Base-by-base conservation (phyloP, 1,140 invertebrate species). In the Trichoplusia ni region DNA sequence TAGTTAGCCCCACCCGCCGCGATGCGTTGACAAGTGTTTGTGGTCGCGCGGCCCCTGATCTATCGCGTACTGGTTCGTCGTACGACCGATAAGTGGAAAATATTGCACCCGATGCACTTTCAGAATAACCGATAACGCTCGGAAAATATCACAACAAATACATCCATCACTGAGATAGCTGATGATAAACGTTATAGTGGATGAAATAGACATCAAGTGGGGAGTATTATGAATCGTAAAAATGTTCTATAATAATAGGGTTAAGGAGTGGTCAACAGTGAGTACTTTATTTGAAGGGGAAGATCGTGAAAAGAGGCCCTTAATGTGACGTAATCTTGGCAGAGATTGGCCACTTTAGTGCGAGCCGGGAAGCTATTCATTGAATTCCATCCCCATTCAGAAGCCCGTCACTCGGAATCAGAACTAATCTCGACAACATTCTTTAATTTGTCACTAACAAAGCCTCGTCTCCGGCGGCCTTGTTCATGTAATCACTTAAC, bases 21-120 rank as follows among this genome's bases (percentile, higher is more conserved):
- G 54, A 51, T 60, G 47, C 61, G 75, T 71, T 84, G 84, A 88
- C 85, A 84, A 82, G 84, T 85, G 75, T n/a, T n/a, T n/a, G 77
- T 73, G 67, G 69, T 44, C 25, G 42, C 56, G 47, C 58, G 53
- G n/a, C 67, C 67, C 31, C 33, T 68, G 42, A 69, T 71, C 66
- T 71, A 76, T 79, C 51, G 61, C 49, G 69, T 49, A 64, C 64
- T 73, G 68, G 66, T 69, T 69, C 19, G 11, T 23, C n/a, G 38
- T 44, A 9, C 23, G 38, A 25, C 4, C 56, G 42, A 35, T 47
- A 35, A 60, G 29, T 47, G 40, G 42, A 27, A 60, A 60, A 60
- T 60, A 47, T 60, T 35, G 56, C 29, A 42, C 44, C 25, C 37
- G 58, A 49, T 62, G 59, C 31, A 60, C 40, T 37, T 25, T 13